Evolutionary conservation across 2,113 vertebrate genomes (phyloP), one percentile per base, ranked within the genome.

Genomic region (Eupsittula cactorum): DNA sequence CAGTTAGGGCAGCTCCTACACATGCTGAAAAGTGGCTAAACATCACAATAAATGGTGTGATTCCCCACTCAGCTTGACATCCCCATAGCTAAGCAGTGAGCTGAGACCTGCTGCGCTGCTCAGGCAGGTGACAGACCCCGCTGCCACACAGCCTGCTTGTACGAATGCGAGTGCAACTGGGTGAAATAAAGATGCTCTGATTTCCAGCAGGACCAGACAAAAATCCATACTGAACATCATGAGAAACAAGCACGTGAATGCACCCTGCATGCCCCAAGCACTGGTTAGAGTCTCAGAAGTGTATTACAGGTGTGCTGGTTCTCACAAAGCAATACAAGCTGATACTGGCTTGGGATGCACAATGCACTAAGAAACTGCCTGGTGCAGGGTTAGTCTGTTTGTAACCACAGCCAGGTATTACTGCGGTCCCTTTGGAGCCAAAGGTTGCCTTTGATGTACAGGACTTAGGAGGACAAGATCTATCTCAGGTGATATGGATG

Each of bases 401-500:
- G 53, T 4, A 24, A 8, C 24, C 44, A 2, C n/a, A 41, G 29
- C 0, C 25, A 10, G 42, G 31, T 50, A 4, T 55, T 21, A 1
- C 55, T 57, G 62, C 46, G 10, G 31, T 11, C 67, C 27, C 39
- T 21, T 50, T 19, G 76, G 81, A 39, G 64, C 74, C 79, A 87
- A 19, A 37, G 9, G 28, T 7, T 74, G 53, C 27, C 21, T 33
- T 73, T 80, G 65, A 31, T n/a, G 33, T n/a, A 9, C 0, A 42
- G 25, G 69, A 23, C 44, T 75, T 7, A 10, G 46, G 55, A 87
- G 53, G 41, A 52, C 37, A 29, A n/a, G 25, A 24, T 15, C 31
- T 33, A 0, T 17, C 10, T 42, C 11, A 71, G 57, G 37, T 1
- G 5, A 3, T 5, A 7, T 0, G 0, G 13, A 9, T 19, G 14